Percentiles rank a stretch among this genome's conserved stretches.
These are phyloP conservation scores for Aphodius sticticus DNA, from an alignment of 2,888 invertebrate species.

Conservation along the genomic window DNA sequence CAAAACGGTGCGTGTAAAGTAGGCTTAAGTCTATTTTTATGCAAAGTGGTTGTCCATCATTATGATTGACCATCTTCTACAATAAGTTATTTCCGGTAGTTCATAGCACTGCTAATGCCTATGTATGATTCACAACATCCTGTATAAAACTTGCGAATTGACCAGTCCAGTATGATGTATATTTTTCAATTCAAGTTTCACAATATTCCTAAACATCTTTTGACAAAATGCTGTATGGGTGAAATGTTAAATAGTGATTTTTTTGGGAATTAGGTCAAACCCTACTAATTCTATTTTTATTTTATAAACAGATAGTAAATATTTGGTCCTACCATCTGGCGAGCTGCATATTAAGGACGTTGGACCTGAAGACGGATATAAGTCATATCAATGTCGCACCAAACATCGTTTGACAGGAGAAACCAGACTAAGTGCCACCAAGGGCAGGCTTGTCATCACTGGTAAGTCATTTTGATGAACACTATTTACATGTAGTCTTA, in stretches of 20 bases:
- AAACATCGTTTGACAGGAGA: conserved; percentile 93
- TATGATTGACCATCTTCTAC: not conserved
- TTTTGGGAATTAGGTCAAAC: not conserved
- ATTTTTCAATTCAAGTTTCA: not conserved
- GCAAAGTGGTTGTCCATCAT: not conserved
- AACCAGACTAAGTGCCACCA: conserved; percentile 90
- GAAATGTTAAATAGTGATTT: not conserved
- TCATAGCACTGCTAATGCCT: not conserved
- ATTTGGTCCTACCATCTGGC: conserved; percentile 92
- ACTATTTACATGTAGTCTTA: not conserved
- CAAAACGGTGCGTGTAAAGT: not conserved
- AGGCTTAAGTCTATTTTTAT: not conserved
- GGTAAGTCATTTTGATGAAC: conserved; percentile 73
- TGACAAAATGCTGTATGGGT: not conserved
- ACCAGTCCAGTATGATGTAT: not conserved
- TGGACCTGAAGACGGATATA: conserved; percentile 92
- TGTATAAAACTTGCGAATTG: not conserved
- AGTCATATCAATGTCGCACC: conserved; percentile 93
- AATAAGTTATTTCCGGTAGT: not conserved
- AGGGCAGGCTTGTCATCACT: conserved; percentile 93
- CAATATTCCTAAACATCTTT: not conserved
- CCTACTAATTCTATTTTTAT: conserved; percentile 14
- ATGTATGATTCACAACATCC: not conserved
- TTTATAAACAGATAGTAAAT: conserved; percentile 82
- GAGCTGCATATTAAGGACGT: conserved; percentile 96